These are phyloP conservation scores for Mellilla xanthometata DNA, from an alignment of 2,888 invertebrate species.

Conservation along the genomic window DNA sequence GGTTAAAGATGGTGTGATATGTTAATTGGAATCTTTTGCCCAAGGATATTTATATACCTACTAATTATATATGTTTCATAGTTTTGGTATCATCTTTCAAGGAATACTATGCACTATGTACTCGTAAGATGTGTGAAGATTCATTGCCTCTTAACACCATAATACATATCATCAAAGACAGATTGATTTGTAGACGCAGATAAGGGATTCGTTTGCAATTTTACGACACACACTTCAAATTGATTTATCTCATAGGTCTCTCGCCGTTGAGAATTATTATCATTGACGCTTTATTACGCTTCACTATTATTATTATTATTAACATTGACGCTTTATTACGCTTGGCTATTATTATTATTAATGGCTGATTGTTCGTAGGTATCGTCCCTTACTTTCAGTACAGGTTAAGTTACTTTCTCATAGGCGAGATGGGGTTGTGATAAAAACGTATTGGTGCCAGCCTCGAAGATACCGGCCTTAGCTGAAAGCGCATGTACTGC, in stretches of 20 bases:
- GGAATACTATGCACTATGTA: too few relatives aligned
- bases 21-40: slow-evolving; percentile 11
- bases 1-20: too few relatives aligned
- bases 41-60: too few relatives aligned
- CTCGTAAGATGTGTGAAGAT: too few relatives aligned
- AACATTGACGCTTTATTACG: slow-evolving; percentile 18
- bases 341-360: slow-evolving; percentile 16
- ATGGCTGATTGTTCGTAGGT: slow-evolving; percentile 30
- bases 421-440: slow-evolving; percentile 71
- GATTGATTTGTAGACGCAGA: slow-evolving; percentile 16
- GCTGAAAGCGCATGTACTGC: slow-evolving; percentile 79
- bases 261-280: slow-evolving; percentile 13
- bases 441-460: slow-evolving; percentile 81
- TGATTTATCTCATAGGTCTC: slow-evolving; percentile 33
- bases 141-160: slow-evolving; percentile 30
- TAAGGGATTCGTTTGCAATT: slow-evolving; percentile 30
- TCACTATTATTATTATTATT: slow-evolving; percentile 16
- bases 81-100: too few relatives aligned
- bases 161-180: slow-evolving; percentile 24
- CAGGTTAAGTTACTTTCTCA: slow-evolving; percentile 71
- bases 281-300: slow-evolving; percentile 18
- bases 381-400: slow-evolving; percentile 35
- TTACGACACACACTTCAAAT: slow-evolving; percentile 35
- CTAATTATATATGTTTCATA: too few relatives aligned
- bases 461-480: slow-evolving; percentile 65